Evolutionary conservation across 2,888 invertebrate genomes (phyloP).

Genomic region (Orchestes rusci): DNA sequence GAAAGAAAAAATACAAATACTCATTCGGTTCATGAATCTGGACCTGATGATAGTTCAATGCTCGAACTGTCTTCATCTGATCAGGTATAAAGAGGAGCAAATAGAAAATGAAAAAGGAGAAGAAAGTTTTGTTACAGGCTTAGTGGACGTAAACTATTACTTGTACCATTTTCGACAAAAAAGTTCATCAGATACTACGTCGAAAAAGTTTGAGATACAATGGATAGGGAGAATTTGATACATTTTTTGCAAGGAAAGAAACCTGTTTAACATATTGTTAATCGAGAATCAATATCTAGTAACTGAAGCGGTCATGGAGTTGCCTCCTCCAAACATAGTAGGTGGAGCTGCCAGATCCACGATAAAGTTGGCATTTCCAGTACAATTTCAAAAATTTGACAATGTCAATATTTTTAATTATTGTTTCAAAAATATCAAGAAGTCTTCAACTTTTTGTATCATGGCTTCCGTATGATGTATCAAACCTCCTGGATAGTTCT

Average conservation of each 20-base stretch:
- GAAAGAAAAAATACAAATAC: no score
- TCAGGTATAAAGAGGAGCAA: no score
- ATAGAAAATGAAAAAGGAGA: no score
- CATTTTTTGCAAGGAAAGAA: neutral
- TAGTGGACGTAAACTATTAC: no score
- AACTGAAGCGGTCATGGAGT: neutral
- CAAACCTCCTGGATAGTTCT: no score
- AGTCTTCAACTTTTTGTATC: neutral
- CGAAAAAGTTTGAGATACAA: neutral
- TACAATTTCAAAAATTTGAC: neutral
- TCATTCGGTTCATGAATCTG: no score
- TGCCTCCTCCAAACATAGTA: slow-evolving; percentile 2
- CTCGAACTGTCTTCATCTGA: no score
- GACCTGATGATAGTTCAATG: no score
- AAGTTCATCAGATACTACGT: no score
- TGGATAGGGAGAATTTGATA: neutral
- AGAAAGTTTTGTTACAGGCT: no score
- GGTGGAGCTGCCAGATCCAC: slow-evolving; percentile 6
- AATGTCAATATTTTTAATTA: neutral
- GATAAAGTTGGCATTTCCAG: neutral
- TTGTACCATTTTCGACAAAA: no score
- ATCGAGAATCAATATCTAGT: neutral
- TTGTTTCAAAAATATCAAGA: neutral
- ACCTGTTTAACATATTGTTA: neutral
- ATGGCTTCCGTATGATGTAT: no score